Conservation (phyloP, 2,888 invertebrate species). For the Drosophila testacea region DNA sequence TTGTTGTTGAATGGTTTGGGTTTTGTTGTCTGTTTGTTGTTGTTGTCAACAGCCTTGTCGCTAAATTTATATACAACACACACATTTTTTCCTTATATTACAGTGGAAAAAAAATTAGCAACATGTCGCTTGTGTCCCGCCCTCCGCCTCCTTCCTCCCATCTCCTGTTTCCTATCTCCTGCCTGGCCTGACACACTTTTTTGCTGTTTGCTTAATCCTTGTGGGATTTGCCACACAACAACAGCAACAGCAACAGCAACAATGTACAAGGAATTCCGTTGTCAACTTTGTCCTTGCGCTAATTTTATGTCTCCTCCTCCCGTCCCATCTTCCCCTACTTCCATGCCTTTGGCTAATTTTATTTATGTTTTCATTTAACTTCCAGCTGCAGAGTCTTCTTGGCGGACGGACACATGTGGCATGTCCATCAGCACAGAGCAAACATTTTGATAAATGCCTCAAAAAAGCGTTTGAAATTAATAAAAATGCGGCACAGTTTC, state of each 20-base stretch:
- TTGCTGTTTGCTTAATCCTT: constrained; percentile 53
- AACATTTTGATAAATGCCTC: constrained; percentile 66
- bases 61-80: constrained; percentile 46
- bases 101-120: constrained; percentile 66
- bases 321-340: not conserved
- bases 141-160: not conserved
- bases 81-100: constrained; percentile 62
- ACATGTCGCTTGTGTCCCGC: constrained; percentile 50
- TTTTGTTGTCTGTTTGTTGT: constrained; percentile 51
- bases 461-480: constrained; percentile 44
- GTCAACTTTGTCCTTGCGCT: constrained; percentile 66
- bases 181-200: constrained; percentile 17
- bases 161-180: not conserved
- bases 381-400: constrained; percentile 23
- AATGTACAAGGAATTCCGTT: constrained; percentile 35
- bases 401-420: constrained; percentile 39
- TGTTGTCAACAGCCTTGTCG: constrained; percentile 65
- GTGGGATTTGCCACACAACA: constrained; percentile 52
- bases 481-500: constrained; percentile 42
- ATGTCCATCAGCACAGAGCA: constrained; percentile 61
- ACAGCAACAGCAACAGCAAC: constrained; percentile 3
- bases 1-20: constrained; percentile 62
- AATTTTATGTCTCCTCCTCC: constrained; percentile 50
- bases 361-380: constrained; percentile 67
- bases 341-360: constrained; percentile 56